Evolutionary conservation across 53 echinoderm and acorn worm genomes (phyloP), one percentile per base, ranked within the genome.

Genomic region (Antedon mediterranea): DNA sequence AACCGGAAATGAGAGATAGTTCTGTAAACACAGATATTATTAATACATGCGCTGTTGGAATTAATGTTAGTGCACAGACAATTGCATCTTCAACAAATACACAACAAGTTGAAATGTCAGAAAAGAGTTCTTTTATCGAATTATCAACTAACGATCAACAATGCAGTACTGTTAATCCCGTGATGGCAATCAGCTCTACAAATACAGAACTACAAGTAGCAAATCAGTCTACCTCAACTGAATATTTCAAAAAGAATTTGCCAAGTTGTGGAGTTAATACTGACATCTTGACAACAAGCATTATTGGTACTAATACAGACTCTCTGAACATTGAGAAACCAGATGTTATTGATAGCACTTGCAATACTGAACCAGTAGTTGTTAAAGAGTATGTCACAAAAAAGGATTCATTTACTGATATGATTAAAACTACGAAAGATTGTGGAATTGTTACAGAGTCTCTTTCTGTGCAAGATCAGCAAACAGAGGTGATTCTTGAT

Each of bases 291-390:
- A 81, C 89, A 77, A 87, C 78, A 28, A 85, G 91, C 70, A 89
- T 89, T 32, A 87, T 91, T 79, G 94, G 87, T 42, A 89, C 91
- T 29, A 94, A 94, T 81, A 94, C 94, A 20, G 84, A 78, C 27
- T 85, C 91, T 14, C 77, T 83, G 30, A 80, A 78, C 43, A 18
- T 80, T 11, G 76, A 73, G 29, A 88, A 88, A 72, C 88, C 88
- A 32, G 82, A 71, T 28, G 34, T 80, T 30, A 11, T 37, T 57
- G 57, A 57, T 23, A 18, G 9, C 23, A 80, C 73, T 71, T 71
- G 75, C 34, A 85, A 85, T 73, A 85, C 85, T 11, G 44, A 41
- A 28, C 27, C 75, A 26, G 80, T 80, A 30, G 43, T 71, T 76
- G 76, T 80, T 80, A 76, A 79, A 20, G 33, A 78, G 3, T 43